phyloP scores from a whole-genome alignment of 1,140 invertebrate genomes.

The Megalopta genalis region DNA sequence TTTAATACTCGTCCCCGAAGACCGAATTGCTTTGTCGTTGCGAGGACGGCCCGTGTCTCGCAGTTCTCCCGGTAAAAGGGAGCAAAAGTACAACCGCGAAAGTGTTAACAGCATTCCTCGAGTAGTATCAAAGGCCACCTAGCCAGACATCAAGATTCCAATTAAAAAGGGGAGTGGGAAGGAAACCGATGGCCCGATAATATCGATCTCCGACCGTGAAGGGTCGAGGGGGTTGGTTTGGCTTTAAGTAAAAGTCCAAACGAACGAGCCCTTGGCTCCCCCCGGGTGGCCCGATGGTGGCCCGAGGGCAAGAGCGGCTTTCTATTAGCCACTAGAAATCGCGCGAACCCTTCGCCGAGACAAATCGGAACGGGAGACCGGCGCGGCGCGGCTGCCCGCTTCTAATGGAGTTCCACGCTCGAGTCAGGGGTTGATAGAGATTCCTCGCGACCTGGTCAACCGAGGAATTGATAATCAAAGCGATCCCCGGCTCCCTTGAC shows the following conservation, averaged over 20 bases:
- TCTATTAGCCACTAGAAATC: conserved; percentile 61
- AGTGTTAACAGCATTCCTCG: background rate
- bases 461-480: conserved; percentile 68
- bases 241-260: conserved; percentile 56
- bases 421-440: conserved; percentile 8
- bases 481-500: conserved; percentile 24
- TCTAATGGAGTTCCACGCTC: conserved; percentile 64
- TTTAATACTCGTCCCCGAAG: no score
- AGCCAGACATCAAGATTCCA: conserved; percentile 1
- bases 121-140: conserved; percentile 15
- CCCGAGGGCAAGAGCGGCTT: conserved; percentile 25
- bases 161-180: background rate
- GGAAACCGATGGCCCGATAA: conserved; percentile 24
- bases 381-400: conserved; percentile 1
- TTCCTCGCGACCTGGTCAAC: conserved; percentile 45
- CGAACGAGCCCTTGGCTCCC: conserved; percentile 11
- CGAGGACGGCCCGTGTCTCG: background rate
- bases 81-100: background rate
- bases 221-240: conserved; percentile 30
- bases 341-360: conserved; percentile 50
- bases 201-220: conserved; percentile 26
- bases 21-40: no score
- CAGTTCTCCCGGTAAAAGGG: no score
- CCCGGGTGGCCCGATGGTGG: conserved; percentile 2
- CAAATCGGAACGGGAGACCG: conserved; percentile 57